Conservation (phyloP, 2,113 vertebrate genomes). For the Malaclemys terrapin region DNA sequence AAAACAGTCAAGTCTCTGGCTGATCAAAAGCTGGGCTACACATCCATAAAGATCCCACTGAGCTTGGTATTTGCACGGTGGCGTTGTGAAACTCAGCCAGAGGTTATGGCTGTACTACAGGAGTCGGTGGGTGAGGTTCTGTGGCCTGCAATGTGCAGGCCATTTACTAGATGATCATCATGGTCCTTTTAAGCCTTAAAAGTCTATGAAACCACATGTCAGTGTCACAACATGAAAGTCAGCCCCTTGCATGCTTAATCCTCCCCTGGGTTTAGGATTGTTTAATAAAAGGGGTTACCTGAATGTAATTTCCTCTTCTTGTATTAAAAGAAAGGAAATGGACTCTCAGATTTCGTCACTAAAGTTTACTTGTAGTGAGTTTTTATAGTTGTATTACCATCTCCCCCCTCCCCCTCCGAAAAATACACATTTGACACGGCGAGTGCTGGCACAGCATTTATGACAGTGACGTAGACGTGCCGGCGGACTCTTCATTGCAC, state of each 20-base stretch:
- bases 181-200: no score
- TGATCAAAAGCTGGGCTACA: accelerated
- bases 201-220: neutral
- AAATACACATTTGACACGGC: neutral
- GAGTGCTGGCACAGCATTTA: constrained; percentile 29
- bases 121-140: no score
- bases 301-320: constrained; percentile 15
- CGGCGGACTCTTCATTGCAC: neutral
- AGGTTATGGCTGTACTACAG: no score
- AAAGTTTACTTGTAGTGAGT: constrained; percentile 35
- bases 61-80: neutral
- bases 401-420: neutral
- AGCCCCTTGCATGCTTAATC: neutral
- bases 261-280: neutral
- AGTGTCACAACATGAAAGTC: neutral
- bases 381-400: constrained; percentile 33
- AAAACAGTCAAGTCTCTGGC: neutral
- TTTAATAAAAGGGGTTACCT: neutral
- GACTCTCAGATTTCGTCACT: neutral
- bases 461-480: constrained; percentile 7
- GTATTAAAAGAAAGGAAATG: neutral
- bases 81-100: neutral
- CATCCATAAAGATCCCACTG: neutral
- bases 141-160: no score
- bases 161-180: no score